Conservation (phyloP, 2,888 invertebrate species). For the Muschampia plurimacula region DNA sequence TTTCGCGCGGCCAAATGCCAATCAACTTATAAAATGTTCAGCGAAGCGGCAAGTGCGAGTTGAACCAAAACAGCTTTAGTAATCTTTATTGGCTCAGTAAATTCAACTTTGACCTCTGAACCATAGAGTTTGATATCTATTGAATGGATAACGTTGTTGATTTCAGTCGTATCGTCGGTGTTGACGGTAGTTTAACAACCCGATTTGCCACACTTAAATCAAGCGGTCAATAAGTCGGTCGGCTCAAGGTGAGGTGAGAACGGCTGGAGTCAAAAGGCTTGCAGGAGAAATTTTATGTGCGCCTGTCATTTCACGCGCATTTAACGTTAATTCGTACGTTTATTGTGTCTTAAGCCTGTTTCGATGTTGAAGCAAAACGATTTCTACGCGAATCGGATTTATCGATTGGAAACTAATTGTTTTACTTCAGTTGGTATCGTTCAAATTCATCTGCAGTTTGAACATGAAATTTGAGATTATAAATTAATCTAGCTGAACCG, state of each 20-base stretch:
- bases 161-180: constrained; percentile 47
- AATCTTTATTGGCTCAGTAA: constrained; percentile 39
- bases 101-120: constrained; percentile 52
- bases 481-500: neutral
- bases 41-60: constrained; percentile 59
- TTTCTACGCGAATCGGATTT: constrained; percentile 52
- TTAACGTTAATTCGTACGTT: constrained; percentile 77
- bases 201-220: constrained; percentile 80
- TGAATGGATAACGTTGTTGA: constrained; percentile 13
- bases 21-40: constrained; percentile 78
- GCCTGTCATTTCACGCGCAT: constrained; percentile 80
- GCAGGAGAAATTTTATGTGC: constrained; percentile 71
- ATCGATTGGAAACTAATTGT: constrained; percentile 20
- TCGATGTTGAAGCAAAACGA: constrained; percentile 59
- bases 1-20: constrained; percentile 82
- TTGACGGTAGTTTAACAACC: constrained; percentile 70
- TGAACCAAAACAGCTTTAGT: constrained; percentile 49
- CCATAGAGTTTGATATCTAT: constrained; percentile 49
- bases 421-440: constrained; percentile 20
- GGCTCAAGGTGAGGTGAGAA: constrained; percentile 75
- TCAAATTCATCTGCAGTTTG: constrained; percentile 5
- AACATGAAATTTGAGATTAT: neutral
- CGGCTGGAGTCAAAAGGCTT: constrained; percentile 63
- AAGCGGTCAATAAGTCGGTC: constrained; percentile 68
- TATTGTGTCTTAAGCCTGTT: constrained; percentile 29